Evolutionary conservation across 2,888 invertebrate species (phyloP).

Genomic region (Napeogenes sylphis): DNA sequence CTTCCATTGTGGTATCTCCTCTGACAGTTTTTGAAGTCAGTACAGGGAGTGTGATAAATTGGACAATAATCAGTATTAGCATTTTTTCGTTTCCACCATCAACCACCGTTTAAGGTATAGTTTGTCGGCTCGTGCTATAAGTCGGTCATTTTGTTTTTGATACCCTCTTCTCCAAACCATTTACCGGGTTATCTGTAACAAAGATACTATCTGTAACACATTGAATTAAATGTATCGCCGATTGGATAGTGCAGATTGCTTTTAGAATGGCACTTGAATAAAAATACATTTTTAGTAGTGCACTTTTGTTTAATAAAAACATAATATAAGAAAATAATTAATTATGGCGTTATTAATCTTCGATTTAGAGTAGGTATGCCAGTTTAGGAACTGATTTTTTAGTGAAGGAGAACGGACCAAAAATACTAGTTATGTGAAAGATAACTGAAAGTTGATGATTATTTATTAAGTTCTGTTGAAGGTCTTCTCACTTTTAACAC

Average conservation of each 20-base stretch:
- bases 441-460: too few species aligned
- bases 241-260: constrained; percentile 13
- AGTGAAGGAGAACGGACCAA: too few species aligned
- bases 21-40: constrained; percentile 65
- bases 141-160: constrained; percentile 60
- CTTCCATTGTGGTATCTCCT: constrained; percentile 73
- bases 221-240: constrained; percentile 14
- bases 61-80: constrained; percentile 64
- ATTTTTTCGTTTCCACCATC: constrained; percentile 66
- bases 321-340: too few species aligned
- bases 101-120: constrained; percentile 49
- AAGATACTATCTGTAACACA: constrained; percentile 28
- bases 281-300: background rate
- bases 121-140: constrained; percentile 63
- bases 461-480: too few species aligned
- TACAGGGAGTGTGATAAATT: constrained; percentile 73
- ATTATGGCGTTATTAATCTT: too few species aligned
- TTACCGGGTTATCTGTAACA: constrained; percentile 68
- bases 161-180: constrained; percentile 45
- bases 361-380: too few species aligned
- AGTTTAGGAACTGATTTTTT: too few species aligned
- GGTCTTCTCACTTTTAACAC: background rate
- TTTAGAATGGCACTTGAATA: background rate
- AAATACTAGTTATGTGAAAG: too few species aligned
- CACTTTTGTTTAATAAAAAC: too few species aligned